Conservation (phyloP, 1,140 invertebrate species). For the Rhizoglyphus robini region DNA sequence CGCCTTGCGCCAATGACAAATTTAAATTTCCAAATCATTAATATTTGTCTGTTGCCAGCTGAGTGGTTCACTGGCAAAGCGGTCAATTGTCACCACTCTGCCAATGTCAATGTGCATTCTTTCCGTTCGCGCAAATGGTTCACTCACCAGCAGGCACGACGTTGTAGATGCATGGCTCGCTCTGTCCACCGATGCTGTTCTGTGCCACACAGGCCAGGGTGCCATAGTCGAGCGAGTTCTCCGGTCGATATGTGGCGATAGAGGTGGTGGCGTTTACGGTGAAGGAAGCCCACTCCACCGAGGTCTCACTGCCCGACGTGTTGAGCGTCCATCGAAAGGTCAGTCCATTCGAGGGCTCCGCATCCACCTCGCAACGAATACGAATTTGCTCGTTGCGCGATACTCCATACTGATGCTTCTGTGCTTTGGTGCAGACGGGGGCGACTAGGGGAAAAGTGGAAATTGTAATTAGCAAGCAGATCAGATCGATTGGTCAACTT, state of each 20-base stretch:
- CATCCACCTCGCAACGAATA: slow-evolving; percentile 66
- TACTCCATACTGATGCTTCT: slow-evolving; percentile 53
- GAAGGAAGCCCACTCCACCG: slow-evolving; percentile 48
- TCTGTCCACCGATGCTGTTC: slow-evolving; percentile 28
- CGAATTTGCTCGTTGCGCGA: slow-evolving; percentile 69
- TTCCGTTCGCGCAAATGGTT: too few relatives aligned
- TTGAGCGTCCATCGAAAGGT: slow-evolving; percentile 30
- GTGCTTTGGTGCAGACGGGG: slow-evolving; percentile 47
- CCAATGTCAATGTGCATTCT: too few relatives aligned
- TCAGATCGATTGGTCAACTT: neutral
- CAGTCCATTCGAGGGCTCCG: slow-evolving; percentile 47
- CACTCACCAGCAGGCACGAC: slow-evolving; percentile 29
- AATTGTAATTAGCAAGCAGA: neutral
- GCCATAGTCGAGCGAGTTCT: slow-evolving; percentile 27
- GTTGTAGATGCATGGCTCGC: slow-evolving; percentile 29
- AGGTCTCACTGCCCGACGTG: slow-evolving; percentile 36
- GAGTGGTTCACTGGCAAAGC: neutral
- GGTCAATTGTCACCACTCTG: neutral
- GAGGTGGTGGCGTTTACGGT: slow-evolving; percentile 21
- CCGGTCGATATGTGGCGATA: slow-evolving; percentile 27
- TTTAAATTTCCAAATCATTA: neutral
- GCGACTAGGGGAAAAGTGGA: slow-evolving; percentile 32
- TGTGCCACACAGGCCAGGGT: slow-evolving; percentile 29
- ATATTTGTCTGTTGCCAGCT: neutral
- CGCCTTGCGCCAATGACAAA: neutral